A percentile compares a stretch with the other conserved stretches of the same genome.
Conservation (phyloP, 1,140 invertebrate species). For the Drosophila prosaltans region DNA sequence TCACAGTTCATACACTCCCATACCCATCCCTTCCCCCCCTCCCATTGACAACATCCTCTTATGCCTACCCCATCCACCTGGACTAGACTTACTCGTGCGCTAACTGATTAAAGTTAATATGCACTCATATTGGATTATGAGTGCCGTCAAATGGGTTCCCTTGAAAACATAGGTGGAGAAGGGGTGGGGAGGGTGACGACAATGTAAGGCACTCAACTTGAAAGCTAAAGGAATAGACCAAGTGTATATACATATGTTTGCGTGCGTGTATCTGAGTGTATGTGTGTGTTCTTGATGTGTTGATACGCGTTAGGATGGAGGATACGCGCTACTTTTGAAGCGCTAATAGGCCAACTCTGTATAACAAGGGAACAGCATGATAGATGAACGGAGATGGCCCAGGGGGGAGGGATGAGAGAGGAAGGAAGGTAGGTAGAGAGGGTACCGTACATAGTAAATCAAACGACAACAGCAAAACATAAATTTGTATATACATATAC, state of each 20-base stretch:
- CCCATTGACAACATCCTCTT: neutral
- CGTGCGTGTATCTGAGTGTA: neutral
- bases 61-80: neutral
- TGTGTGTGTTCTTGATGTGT: constrained; percentile 28
- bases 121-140: constrained; percentile 66
- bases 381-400: neutral
- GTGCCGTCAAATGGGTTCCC: constrained; percentile 55
- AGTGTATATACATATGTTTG: constrained; percentile 16
- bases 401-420: neutral
- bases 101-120: constrained; percentile 79
- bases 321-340: constrained; percentile 51
- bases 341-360: constrained; percentile 33
- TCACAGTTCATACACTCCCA: too few relatives aligned
- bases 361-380: neutral
- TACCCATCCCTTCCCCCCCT: too few relatives aligned
- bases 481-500: neutral
- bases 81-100: constrained; percentile 52
- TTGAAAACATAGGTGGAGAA: constrained; percentile 24
- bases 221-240: constrained; percentile 59
- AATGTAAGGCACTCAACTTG: constrained; percentile 69
- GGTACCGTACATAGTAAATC: neutral
- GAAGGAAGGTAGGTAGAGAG: too few relatives aligned
- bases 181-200: constrained; percentile 36
- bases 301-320: constrained; percentile 35
- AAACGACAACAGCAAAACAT: constrained; percentile 6